phyloP scores from a whole-genome alignment of 2,113 vertebrate genomes.

The Uria aalge region DNA sequence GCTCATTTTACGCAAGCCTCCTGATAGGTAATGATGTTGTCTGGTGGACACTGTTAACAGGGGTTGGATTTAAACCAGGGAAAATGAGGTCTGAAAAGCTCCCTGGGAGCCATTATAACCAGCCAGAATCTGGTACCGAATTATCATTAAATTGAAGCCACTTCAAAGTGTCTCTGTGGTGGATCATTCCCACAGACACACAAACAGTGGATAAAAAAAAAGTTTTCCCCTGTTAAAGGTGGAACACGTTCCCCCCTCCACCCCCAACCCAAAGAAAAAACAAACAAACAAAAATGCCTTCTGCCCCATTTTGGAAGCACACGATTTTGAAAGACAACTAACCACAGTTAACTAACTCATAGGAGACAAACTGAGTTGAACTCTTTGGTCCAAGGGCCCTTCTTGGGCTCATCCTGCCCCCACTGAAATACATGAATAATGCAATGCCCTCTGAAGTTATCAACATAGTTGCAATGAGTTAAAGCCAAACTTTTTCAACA shows the following conservation, averaged over 20 bases:
- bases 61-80: background rate
- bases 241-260: background rate
- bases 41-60: accelerated
- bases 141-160: background rate
- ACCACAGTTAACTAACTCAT: background rate
- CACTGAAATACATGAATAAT: background rate
- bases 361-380: background rate
- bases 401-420: background rate
- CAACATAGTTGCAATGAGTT: background rate
- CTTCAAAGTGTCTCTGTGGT: background rate
- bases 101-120: background rate
- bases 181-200: background rate
- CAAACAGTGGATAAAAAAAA: background rate
- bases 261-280: background rate
- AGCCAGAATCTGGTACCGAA: background rate
- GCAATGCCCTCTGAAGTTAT: background rate
- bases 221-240: background rate
- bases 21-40: accelerated
- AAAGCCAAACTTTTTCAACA: background rate
- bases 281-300: background rate
- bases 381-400: background rate
- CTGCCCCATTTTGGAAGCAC: background rate
- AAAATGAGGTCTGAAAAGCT: background rate
- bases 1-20: background rate
- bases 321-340: background rate